phyloP scores from a whole-genome alignment of 2,113 vertebrate genomes.

The Gasterosteus nipponicus region DNA sequence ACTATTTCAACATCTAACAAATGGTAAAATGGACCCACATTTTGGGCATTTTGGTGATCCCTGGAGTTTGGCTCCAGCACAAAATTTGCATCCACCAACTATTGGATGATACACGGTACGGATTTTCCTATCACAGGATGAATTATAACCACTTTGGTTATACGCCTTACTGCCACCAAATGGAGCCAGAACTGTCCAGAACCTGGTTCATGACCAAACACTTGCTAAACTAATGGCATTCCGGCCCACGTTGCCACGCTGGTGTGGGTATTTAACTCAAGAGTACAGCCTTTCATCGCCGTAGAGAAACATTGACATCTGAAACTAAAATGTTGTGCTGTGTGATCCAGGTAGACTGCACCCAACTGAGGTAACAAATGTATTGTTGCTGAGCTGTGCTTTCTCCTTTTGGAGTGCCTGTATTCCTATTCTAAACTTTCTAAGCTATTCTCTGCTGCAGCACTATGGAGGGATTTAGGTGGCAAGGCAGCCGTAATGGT shows the following conservation, averaged over 20 bases:
- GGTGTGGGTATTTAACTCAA: neutral
- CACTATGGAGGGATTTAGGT: conserved; percentile 9
- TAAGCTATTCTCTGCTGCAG: conserved; percentile 28
- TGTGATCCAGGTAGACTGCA: conserved; percentile 12
- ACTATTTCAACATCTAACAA: neutral
- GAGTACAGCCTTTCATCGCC: neutral
- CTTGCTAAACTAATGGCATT: neutral
- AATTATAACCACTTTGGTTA: neutral
- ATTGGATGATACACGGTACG: neutral
- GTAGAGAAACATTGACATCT: neutral
- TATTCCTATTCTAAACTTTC: conserved; percentile 29
- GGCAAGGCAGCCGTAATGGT: conserved; percentile 1
- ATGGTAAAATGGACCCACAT: neutral
- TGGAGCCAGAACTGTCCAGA: neutral
- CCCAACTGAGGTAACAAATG: neutral
- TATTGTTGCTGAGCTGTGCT: conserved; percentile 17
- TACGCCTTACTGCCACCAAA: neutral
- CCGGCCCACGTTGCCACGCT: neutral
- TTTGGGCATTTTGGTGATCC: neutral
- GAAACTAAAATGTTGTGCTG: neutral
- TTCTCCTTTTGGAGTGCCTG: conserved; percentile 20
- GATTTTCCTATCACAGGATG: neutral
- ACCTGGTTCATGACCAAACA: neutral
- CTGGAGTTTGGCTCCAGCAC: neutral
- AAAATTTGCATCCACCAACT: no score